Conservation (phyloP, 92 coral and sea anemone species). For the Palythoa caribaeorum region DNA sequence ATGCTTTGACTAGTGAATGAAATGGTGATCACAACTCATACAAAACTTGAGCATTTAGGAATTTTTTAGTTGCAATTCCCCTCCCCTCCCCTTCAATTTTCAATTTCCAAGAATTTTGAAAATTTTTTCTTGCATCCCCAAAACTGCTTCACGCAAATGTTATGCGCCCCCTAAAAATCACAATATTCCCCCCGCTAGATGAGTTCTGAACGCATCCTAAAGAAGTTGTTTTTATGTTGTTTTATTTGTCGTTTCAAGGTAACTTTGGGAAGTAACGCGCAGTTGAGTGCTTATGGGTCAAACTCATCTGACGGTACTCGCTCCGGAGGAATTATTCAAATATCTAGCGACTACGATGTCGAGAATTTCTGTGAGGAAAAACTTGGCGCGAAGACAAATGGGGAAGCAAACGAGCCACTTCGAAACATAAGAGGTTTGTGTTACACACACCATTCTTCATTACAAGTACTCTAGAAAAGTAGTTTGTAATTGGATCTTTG, state of each 20-base stretch:
- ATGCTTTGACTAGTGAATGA: background rate
- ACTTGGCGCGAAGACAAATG: conserved; percentile 54
- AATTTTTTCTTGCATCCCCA: too few relatives aligned
- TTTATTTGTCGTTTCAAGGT: conserved; percentile 47
- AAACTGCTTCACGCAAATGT: too few relatives aligned
- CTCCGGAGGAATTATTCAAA: conserved; percentile 82
- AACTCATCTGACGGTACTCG: conserved; percentile 28
- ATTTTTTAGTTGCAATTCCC: too few relatives aligned
- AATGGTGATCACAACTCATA: too few relatives aligned
- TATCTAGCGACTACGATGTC: conserved; percentile 65
- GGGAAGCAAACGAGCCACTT: conserved; percentile 46
- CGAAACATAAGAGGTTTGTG: conserved; percentile 71
- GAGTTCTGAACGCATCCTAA: background rate
- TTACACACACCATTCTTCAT: background rate
- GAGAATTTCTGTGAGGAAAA: conserved; percentile 68
- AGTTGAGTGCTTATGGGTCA: conserved; percentile 54
- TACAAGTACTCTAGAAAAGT: too few relatives aligned
- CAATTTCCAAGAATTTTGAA: too few relatives aligned
- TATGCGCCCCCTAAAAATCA: too few relatives aligned
- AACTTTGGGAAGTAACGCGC: conserved; percentile 50
- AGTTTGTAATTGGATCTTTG: too few relatives aligned
- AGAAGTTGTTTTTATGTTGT: too few relatives aligned
- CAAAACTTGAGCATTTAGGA: too few relatives aligned
- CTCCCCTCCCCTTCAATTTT: too few relatives aligned
- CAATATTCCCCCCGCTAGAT: background rate